Conservation (phyloP, 2,797 vertebrate species). For the Rachycentron canadum region DNA sequence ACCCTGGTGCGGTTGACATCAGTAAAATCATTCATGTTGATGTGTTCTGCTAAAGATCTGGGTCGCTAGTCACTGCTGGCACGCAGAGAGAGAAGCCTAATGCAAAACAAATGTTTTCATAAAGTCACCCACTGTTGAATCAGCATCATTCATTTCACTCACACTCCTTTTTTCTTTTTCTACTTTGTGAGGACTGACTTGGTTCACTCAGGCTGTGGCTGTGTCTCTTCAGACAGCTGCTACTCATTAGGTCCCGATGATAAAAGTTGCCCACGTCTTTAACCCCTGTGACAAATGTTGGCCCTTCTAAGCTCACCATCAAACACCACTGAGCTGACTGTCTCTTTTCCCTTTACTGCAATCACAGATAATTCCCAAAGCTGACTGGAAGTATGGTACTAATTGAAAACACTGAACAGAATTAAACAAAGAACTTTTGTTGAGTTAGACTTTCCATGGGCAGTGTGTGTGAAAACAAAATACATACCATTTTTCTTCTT, state of each 20-base stretch:
- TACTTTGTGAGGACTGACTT: slow-evolving; percentile 40
- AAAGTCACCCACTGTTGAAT: slow-evolving; percentile 77
- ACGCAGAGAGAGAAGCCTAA: slow-evolving; percentile 60
- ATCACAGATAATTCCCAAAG: slow-evolving; percentile 38
- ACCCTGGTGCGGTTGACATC: slow-evolving; percentile 36
- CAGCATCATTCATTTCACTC: slow-evolving; percentile 76
- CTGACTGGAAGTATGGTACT: slow-evolving; percentile 15
- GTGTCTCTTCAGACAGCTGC: slow-evolving; percentile 74
- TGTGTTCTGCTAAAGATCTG: slow-evolving; percentile 63
- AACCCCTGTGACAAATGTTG: slow-evolving; percentile 66
- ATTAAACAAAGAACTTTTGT: slow-evolving; percentile 56
- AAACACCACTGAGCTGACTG: slow-evolving; percentile 24
- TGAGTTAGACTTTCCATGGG: slow-evolving; percentile 11
- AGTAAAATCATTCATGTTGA: slow-evolving; percentile 46
- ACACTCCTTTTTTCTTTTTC: slow-evolving; percentile 47
- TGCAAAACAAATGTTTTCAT: slow-evolving; percentile 84
- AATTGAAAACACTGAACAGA: slow-evolving; percentile 44
- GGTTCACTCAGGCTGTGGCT: slow-evolving; percentile 59
- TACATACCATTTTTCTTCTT: background rate
- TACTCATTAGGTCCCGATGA: slow-evolving; percentile 71
- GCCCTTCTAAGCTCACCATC: slow-evolving; percentile 52
- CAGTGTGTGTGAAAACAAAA: background rate
- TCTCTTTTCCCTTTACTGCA: slow-evolving; percentile 26
- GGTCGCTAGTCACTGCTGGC: slow-evolving; percentile 61
- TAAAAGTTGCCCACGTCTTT: slow-evolving; percentile 62